Evolutionary conservation across 2,888 invertebrate species (phyloP), one percentile per base, ranked within the genome.

Genomic region (Nomada flava): DNA sequence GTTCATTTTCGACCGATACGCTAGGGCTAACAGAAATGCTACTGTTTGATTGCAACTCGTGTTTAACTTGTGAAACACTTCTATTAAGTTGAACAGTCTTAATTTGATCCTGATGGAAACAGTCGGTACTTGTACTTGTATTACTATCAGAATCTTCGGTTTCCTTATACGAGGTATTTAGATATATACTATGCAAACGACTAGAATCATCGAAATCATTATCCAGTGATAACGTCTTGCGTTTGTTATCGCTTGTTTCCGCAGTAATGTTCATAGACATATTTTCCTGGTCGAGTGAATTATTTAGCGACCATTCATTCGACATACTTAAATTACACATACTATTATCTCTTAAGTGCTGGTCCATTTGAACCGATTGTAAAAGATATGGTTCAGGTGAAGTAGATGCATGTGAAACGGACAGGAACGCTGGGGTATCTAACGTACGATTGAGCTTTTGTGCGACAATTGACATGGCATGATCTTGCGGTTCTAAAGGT

Each of bases 361-460:
- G 62, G 2, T 84, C 69, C 52, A 77, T 64, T 36, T 70, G 29
- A 69, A 73, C 75, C 15, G 65, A 50, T 57, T 68, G 53, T 10
- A 79, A n/a, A 9, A 64, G 77, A 20, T 75, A 74, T 23, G 83
- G 79, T 18, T 73, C 76, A 4, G 86, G 87, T 0, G 84, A 86
- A 10, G 86, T 88, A 1, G 87, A 84, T 18, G 84, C 79, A 26
- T 72, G 72, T 0, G 83, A 86, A 36, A 65, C 18, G 2, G 83
- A 79, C 44, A 75, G 55, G 36, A 55, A 67, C 0, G 55, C 3
- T 15, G 75, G 70, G 15, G 71, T 62, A 65, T 84, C 62, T 60
- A 79, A 72, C 42, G 53, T 62, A 5, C 52, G 60, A 62, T 67
- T 59, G n/a, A 76, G n/a, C 62, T 55, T 57, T 36, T 72, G 29